Percentiles rank a stretch among this genome's conserved stretches.
These are phyloP conservation scores for Metaphire vulgaris DNA, from an alignment of 1,140 invertebrate genomes.

Conservation along the genomic window DNA sequence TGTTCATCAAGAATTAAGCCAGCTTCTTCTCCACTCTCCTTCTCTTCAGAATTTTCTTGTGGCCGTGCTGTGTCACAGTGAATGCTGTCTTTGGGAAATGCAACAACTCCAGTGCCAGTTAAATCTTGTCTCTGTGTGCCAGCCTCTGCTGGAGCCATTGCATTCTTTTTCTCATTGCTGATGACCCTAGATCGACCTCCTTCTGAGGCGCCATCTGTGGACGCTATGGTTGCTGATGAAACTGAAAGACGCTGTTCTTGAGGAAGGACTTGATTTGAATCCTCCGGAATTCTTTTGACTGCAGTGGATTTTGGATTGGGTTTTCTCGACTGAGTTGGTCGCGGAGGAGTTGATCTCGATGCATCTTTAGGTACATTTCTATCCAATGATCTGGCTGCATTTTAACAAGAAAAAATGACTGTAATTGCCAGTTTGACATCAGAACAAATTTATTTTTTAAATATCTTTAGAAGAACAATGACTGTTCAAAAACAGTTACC, in stretches of 20 bases:
- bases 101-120: background rate
- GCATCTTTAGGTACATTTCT: background rate
- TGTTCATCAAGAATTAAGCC: slow-evolving; percentile 1
- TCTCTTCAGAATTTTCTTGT: background rate
- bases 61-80: background rate
- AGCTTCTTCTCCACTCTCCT: background rate
- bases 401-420: no score
- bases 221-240: background rate
- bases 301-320: background rate
- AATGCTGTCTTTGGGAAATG: background rate
- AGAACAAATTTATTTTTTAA: no score
- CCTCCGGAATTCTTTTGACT: background rate
- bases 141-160: background rate
- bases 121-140: background rate
- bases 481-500: no score
- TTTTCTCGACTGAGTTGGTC: background rate
- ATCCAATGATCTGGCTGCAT: no score
- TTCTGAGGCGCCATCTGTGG: background rate
- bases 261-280: background rate
- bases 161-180: background rate
- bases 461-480: no score
- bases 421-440: no score
- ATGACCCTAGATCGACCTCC: background rate
- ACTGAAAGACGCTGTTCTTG: background rate
- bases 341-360: background rate